A percentile compares a stretch with the other conserved stretches of the same genome.
phyloP scores from a whole-genome alignment of 2,888 invertebrate genomes.

The Alsophila aescularia region DNA sequence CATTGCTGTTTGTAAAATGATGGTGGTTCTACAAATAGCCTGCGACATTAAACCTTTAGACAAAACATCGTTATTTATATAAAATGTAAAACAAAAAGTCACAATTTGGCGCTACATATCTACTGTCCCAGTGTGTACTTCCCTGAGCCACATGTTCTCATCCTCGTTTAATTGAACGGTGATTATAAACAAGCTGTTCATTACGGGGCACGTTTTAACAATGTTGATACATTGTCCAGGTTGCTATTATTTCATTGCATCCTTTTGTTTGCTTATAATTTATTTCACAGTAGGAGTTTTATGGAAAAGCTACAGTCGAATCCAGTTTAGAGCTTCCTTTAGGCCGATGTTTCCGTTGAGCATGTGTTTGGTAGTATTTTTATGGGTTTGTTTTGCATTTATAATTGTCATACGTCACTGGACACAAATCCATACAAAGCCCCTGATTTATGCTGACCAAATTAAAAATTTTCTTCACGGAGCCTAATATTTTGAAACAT shows the following conservation, averaged over 20 bases:
- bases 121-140: slow-evolving; percentile 1
- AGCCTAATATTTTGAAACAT: too few species aligned
- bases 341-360: too few species aligned
- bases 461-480: too few species aligned
- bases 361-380: too few species aligned
- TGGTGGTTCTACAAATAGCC: too few species aligned
- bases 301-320: not conserved
- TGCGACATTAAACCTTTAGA: too few species aligned
- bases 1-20: too few species aligned
- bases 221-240: slow-evolving; percentile 5
- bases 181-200: slow-evolving; percentile 19
- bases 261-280: not conserved
- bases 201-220: slow-evolving; percentile 15
- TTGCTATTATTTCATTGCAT: not conserved
- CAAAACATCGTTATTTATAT: too few species aligned
- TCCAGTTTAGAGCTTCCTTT: not conserved
- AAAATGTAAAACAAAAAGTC: not conserved
- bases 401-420: too few species aligned
- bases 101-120: not conserved
- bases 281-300: not conserved
- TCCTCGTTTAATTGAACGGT: slow-evolving; percentile 19
- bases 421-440: too few species aligned
- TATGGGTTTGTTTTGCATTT: too few species aligned
- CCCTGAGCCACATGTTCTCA: slow-evolving; percentile 15
- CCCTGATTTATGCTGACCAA: too few species aligned